Percentiles rank a stretch among this genome's conserved stretches.
These are phyloP conservation scores for Drosophila aff. DNA, from an alignment of 1,140 invertebrate species.

Conservation along the genomic window DNA sequence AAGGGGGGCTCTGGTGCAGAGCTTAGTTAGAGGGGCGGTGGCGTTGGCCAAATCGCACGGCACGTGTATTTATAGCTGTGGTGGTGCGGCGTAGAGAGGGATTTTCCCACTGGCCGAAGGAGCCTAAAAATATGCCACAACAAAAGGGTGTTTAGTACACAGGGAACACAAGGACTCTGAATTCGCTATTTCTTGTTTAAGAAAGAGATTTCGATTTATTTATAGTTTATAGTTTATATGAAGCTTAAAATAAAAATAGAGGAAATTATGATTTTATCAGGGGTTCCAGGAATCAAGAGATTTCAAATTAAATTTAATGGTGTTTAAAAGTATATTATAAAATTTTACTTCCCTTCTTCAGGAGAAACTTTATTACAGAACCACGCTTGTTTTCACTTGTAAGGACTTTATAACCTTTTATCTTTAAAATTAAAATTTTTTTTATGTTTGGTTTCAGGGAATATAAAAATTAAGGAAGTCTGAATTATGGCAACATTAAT, in stretches of 20 bases:
- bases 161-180: neutral
- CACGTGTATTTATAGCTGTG: constrained; percentile 59
- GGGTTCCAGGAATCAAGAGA: no score
- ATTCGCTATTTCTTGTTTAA: neutral
- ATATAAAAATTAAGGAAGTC: neutral
- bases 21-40: neutral
- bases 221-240: neutral
- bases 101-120: neutral
- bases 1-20: neutral
- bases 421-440: neutral
- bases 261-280: no score
- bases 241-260: neutral
- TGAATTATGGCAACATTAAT: no score
- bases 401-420: neutral
- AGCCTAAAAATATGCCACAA: constrained; percentile 57
- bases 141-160: constrained; percentile 7
- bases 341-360: neutral
- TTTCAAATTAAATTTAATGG: neutral
- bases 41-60: constrained; percentile 11
- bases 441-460: fast-evolving
- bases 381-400: no score
- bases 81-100: neutral
- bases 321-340: neutral
- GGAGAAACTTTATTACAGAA: neutral
- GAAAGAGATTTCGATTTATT: neutral